These are phyloP conservation scores for Orthosia cruda DNA, from an alignment of 2,888 invertebrate species.

Conservation along the genomic window DNA sequence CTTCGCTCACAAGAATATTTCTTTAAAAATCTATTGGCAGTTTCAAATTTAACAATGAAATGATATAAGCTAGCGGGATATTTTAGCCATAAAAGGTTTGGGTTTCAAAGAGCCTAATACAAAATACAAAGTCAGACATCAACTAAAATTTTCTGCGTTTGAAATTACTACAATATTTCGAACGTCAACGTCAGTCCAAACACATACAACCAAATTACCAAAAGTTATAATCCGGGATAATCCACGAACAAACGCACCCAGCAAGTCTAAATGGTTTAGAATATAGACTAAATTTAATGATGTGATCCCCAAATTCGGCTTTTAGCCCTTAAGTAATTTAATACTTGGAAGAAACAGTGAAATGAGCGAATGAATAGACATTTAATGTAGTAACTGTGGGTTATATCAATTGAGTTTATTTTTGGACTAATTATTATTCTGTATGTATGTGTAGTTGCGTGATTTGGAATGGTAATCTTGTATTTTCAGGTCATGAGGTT, in stretches of 20 bases:
- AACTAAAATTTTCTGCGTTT: neutral
- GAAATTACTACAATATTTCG: conserved; percentile 7
- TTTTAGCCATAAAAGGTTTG: neutral
- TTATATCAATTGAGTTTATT: conserved; percentile 41
- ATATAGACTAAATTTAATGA: conserved; percentile 88
- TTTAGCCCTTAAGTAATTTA: conserved; percentile 77
- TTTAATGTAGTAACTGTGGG: conserved; percentile 39
- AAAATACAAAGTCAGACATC: neutral
- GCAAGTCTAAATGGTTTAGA: conserved; percentile 83
- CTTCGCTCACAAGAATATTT: neutral
- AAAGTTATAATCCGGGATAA: conserved; percentile 85
- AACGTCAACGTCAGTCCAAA: conserved; percentile 60
- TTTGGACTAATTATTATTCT: conserved; percentile 27
- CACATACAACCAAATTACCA: conserved; percentile 80
- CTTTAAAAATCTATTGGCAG: neutral
- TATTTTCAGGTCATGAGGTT: no score
- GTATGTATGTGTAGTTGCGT: conserved; percentile 4
- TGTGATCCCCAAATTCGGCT: conserved; percentile 84
- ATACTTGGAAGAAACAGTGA: conserved; percentile 68
- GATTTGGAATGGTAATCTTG: neutral
- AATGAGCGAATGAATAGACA: conserved; percentile 56
- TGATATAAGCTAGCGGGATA: neutral
- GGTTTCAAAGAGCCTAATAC: neutral
- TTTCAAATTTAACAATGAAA: neutral
- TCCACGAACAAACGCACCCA: conserved; percentile 79